Evolutionary conservation across 2,797 vertebrate genomes (phyloP).

Genomic region (Spinibarbus caldwelli): DNA sequence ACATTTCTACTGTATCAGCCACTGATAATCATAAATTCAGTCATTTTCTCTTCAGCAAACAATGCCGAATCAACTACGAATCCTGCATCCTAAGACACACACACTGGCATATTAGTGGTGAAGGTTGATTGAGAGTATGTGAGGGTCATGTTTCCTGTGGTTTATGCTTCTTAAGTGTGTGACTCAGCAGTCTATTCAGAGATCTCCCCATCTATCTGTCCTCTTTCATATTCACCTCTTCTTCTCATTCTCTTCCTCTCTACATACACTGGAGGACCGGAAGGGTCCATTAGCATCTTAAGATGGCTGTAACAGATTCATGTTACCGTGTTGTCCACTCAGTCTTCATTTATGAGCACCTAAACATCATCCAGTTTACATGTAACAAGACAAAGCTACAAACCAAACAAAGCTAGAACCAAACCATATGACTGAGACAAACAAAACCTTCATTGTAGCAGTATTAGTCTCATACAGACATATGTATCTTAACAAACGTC

Average conservation of each 20-base stretch:
- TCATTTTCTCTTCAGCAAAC: slow-evolving; percentile 35
- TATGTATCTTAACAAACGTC: background rate
- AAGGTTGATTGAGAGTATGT: slow-evolving; percentile 56
- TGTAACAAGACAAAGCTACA: slow-evolving; percentile 2
- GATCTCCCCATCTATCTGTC: slow-evolving; percentile 32
- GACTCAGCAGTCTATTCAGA: slow-evolving; percentile 61
- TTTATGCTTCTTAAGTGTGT: slow-evolving; percentile 58
- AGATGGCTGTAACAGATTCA: slow-evolving; percentile 20
- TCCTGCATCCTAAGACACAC: slow-evolving; percentile 33
- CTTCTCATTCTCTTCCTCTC: slow-evolving; percentile 9
- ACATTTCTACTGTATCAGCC: slow-evolving; percentile 9
- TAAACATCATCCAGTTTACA: slow-evolving; percentile 5
- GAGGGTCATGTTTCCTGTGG: slow-evolving; percentile 58
- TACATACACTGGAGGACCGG: background rate
- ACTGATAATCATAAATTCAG: slow-evolving; percentile 30
- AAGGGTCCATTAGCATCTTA: slow-evolving; percentile 30
- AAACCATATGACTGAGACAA: background rate
- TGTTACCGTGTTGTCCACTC: background rate
- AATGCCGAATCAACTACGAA: slow-evolving; percentile 37
- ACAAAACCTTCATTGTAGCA: background rate
- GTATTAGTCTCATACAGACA: background rate
- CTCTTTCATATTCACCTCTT: slow-evolving; percentile 1
- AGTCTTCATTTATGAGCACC: background rate
- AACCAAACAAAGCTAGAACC: background rate
- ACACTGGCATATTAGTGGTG: slow-evolving; percentile 44